Evolutionary conservation across 2,888 invertebrate species (phyloP), one percentile per base, ranked within the genome.

Genomic region (Halocaridina rubra): DNA sequence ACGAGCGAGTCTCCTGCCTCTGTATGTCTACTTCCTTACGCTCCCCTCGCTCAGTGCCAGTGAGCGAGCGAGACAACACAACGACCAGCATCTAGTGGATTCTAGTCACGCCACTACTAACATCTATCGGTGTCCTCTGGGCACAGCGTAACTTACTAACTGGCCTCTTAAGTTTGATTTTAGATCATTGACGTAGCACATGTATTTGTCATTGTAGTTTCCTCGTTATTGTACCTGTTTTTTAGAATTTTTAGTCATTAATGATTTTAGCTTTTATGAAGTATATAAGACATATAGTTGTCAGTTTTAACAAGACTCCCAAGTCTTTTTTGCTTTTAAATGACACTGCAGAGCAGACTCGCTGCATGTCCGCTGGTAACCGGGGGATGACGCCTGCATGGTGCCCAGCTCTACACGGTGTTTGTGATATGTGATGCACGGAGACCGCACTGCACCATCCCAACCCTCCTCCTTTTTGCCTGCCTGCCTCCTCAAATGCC

Each of bases 361-460:
- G 86, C 86, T 86, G 86, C 86, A 86, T 86, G 86, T 82, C 71
- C 82, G 86, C 86, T 82, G 86, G 82, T 82, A 82, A 86, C 86
- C 78, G 86, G 82, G 82, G 86, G 82, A 74, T 79, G 77, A 79
- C 79, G 84, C 84, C 79, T 84, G 84, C 84, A 84, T 84, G 84
- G 84, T 79, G 72, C 84, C 79, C 84, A 74, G 77, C 77, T 74
- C 84, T 64, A 79, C 84, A 86, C 79, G 75, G 79, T 86, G 86
- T 82, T 86, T 86, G 86, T 86, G 86, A 86, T 77, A 69, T 86
- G 86, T 86, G 86, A 86, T 86, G 86, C 86, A 82, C 82, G 86
- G 82, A 86, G 86, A 76, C 82, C 74, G 76, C 71, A 69, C 82
- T 75, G 67, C 82, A 74, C 82, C 86, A 32, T 77, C 77, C 85